phyloP scores from a whole-genome alignment of 2,113 vertebrate species.

The Tyto alba region DNA sequence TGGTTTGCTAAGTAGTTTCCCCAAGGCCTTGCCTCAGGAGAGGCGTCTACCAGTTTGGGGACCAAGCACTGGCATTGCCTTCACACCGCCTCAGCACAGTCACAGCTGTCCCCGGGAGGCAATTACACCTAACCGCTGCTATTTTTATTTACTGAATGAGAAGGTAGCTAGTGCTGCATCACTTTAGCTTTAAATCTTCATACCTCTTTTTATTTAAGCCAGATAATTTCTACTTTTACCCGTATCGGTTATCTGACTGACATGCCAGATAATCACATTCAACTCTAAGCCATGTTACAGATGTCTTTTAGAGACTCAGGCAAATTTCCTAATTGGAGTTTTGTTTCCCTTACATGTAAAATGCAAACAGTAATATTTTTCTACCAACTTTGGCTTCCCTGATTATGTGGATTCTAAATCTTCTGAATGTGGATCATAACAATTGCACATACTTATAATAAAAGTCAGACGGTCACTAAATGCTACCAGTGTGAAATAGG shows the following conservation, averaged over 20 bases:
- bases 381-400: not conserved
- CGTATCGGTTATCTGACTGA: not conserved
- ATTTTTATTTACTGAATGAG: not conserved
- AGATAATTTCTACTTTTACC: not conserved
- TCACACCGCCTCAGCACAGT: not conserved
- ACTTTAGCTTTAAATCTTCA: not conserved
- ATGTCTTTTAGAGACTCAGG: not conserved
- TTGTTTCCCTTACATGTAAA: not conserved
- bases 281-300: not conserved
- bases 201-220: not conserved
- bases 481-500: not conserved
- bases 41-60: not conserved
- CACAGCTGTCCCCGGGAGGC: not conserved
- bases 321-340: not conserved
- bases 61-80: not conserved
- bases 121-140: not conserved
- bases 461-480: not conserved
- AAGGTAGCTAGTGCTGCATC: not conserved
- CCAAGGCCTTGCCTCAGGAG: not conserved
- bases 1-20: not conserved
- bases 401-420: not conserved
- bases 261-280: not conserved
- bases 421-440: not conserved
- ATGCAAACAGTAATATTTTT: not conserved
- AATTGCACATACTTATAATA: not conserved